Conservation (phyloP, 2,113 vertebrate genomes). For the Symphodus melops region DNA sequence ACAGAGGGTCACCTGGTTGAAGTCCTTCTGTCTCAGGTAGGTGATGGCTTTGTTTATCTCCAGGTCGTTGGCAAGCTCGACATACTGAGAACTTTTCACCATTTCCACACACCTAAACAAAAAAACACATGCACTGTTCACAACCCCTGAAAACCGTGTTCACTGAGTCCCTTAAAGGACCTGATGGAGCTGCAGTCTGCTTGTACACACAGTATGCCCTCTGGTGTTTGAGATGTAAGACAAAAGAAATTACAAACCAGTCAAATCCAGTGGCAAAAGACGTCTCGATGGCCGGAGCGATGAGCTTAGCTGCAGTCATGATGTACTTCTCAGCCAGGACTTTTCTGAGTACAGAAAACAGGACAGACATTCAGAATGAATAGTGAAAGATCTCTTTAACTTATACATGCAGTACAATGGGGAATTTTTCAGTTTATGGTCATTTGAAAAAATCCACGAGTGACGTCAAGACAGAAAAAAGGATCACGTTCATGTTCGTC, state of each 20-base stretch:
- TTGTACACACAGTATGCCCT: background rate
- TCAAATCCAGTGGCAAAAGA: constrained; percentile 96
- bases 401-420: no score
- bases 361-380: background rate
- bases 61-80: constrained; percentile 95
- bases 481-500: background rate
- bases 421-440: no score
- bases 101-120: constrained; percentile 92
- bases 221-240: constrained; percentile 2
- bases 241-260: constrained; percentile 85
- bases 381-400: no score
- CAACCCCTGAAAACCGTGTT: background rate
- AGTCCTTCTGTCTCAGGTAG: constrained; percentile 94
- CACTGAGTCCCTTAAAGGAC: background rate
- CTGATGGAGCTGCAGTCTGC: background rate
- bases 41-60: constrained; percentile 99
- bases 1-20: constrained; percentile 88
- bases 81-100: constrained; percentile 94
- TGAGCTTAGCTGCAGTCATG: constrained; percentile 97
- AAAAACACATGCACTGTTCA: background rate
- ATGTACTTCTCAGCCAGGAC: constrained; percentile 94
- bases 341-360: constrained; percentile 82
- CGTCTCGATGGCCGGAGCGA: constrained; percentile 92
- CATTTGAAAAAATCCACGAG: background rate
- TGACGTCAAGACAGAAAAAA: background rate